Percentiles rank a stretch among this genome's conserved stretches.
Conservation (phyloP, 1,140 invertebrate species). For the Micrasema minimum region DNA sequence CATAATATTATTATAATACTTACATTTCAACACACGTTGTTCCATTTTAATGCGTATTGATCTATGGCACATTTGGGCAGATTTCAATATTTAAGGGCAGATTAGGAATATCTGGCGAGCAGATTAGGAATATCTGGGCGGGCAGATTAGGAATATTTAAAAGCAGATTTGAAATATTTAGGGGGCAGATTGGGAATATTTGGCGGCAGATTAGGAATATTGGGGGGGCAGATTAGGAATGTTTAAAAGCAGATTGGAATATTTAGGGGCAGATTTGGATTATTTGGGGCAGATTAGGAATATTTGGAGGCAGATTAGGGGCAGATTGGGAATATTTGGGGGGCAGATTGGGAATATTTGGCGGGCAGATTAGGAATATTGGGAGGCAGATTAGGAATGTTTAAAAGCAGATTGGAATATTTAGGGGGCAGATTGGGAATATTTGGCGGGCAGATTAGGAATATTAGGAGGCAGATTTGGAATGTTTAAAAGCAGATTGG, state of each 20-base stretch:
- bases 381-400: conserved; percentile 2
- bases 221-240: neutral
- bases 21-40: too few species aligned
- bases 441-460: conserved; percentile 10
- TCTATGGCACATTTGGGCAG: too few species aligned
- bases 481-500: too few species aligned
- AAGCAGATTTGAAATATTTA: neutral
- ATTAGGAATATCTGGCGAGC: neutral
- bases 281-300: conserved; percentile 16
- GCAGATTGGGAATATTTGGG: neutral
- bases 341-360: too few species aligned
- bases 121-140: too few species aligned
- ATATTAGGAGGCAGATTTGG: neutral
- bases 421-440: too few species aligned
- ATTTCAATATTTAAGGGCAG: neutral
- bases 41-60: too few species aligned
- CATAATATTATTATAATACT: too few species aligned
- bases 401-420: neutral
- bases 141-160: conserved; percentile 7
- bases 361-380: conserved; percentile 9
- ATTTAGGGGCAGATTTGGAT: too few species aligned
- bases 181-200: neutral
- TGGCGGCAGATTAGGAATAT: too few species aligned
- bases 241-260: too few species aligned
- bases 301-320: neutral